These are phyloP conservation scores for Anthrax anthrax DNA, from an alignment of 2,888 invertebrate species.

Conservation along the genomic window DNA sequence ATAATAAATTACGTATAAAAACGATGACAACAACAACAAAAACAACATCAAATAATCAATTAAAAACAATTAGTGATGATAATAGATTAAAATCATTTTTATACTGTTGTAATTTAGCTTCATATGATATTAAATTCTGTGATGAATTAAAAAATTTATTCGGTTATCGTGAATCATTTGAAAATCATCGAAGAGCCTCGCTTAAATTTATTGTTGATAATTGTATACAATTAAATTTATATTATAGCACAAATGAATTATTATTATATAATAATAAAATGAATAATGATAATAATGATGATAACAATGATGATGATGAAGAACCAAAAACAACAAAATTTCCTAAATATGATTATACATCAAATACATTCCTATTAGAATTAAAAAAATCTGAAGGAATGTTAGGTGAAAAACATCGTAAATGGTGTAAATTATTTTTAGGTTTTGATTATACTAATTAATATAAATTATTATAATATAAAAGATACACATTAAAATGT, in stretches of 20 bases:
- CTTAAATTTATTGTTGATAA: slow-evolving; percentile 32
- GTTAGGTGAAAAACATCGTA: slow-evolving; percentile 26
- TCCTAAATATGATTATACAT: slow-evolving; percentile 22
- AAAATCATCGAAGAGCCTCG: slow-evolving; percentile 31
- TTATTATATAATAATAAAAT: background rate
- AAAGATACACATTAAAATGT: no score
- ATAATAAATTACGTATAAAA: no score
- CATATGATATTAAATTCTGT: slow-evolving; percentile 30
- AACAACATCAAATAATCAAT: background rate
- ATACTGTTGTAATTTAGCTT: slow-evolving; percentile 31
- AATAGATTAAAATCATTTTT: slow-evolving; percentile 28
- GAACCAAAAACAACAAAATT: slow-evolving; percentile 17
- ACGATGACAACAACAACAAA: background rate
- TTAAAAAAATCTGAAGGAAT: slow-evolving; percentile 25
- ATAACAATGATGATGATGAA: background rate
- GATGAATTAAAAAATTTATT: slow-evolving; percentile 28
- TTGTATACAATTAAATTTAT: slow-evolving; percentile 15
- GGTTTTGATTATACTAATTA: slow-evolving; percentile 21
- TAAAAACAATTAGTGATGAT: slow-evolving; percentile 11
- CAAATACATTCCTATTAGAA: slow-evolving; percentile 26
- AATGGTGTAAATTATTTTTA: slow-evolving; percentile 30
- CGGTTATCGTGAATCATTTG: slow-evolving; percentile 30
- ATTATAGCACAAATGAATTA: background rate
- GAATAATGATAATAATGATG: background rate
- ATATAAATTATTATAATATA: background rate